These are phyloP conservation scores for Myiotriccus ornatus DNA, from an alignment of 2,797 vertebrate genomes.

Conservation along the genomic window DNA sequence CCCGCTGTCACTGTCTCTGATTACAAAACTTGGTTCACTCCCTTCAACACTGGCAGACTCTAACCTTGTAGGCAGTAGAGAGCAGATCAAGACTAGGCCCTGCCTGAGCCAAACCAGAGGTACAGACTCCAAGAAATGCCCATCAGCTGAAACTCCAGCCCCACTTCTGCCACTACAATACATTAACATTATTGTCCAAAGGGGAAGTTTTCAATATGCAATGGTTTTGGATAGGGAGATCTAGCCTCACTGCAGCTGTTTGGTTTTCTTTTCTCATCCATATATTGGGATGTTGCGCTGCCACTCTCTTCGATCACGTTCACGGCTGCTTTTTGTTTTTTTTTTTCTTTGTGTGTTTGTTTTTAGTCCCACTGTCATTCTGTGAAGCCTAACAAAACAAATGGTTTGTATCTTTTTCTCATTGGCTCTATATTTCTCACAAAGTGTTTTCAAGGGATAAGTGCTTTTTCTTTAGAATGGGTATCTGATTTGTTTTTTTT, in stretches of 20 bases:
- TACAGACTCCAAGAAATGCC: background rate
- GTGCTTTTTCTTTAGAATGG: background rate
- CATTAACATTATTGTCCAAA: background rate
- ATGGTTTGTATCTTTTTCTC: background rate
- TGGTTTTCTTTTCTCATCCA: background rate
- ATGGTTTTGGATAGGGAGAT: background rate
- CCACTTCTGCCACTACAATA: background rate
- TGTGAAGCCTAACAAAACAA: background rate
- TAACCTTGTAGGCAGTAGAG: background rate
- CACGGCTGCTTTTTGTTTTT: background rate
- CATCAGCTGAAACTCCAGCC: background rate
- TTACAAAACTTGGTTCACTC: background rate
- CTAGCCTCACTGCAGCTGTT: background rate
- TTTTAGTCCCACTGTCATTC: background rate
- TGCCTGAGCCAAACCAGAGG: background rate
- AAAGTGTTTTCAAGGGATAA: background rate
- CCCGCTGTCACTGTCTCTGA: background rate
- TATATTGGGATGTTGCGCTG: background rate
- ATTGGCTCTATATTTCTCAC: background rate
- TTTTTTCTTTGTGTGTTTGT: rapidly evolving
- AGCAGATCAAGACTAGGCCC: background rate
- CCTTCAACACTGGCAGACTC: background rate
- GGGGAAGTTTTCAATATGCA: background rate
- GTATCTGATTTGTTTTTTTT: background rate
- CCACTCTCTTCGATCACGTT: background rate